Evolutionary conservation across 2,797 vertebrate species (phyloP), one percentile per base, ranked within the genome.

Genomic region (Peromyscus aztecus): DNA sequence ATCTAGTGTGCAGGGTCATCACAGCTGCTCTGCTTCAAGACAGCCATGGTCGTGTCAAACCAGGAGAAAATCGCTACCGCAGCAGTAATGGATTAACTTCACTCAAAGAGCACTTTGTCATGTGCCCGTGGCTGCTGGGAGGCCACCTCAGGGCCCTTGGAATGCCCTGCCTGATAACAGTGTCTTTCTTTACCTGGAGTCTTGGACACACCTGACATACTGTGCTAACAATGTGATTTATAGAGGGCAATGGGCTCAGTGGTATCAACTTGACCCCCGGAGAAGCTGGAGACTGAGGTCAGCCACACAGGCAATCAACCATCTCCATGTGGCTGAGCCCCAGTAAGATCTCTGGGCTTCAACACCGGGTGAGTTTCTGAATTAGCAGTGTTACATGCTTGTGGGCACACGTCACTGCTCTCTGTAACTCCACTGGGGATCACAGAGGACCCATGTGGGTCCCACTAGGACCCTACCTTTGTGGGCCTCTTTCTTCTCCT

Each of bases 131-230:
- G 67, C 4, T 67, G 85, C 94, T 73, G 34, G 34, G 55, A 90
- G 6, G 59, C 82, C 49, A 73, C 52, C 46, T 59, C 43, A 8
- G n/a, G 78, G 75, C 29, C 75, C 46, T 91, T 27, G 24, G 85
- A 87, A 63, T 80, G 61, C 43, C 29, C 85, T 78, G 37, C 24
- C n/a, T 73, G 69, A 73, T 61, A 27, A 86, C 49, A 49, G 1
- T 52, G 27, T 94, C 75, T 93, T 76, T 87, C 29, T 49, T 92
- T 59, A 57, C 76, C 84, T 65, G 93, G 46, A 14, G 29, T 29
- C 81, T 75, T 75, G 37, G 37, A 21, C 57, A 80, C 57, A 61
- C 17, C 24, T 16, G 59, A 52, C 2, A 4, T 63, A 37, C 34
- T 49, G 21, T 63, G n/a, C 46, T 73, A 67, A 49, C 71, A 11